Evolutionary conservation across 2,888 invertebrate species (phyloP).

Genomic region (Coenonympha arcania): DNA sequence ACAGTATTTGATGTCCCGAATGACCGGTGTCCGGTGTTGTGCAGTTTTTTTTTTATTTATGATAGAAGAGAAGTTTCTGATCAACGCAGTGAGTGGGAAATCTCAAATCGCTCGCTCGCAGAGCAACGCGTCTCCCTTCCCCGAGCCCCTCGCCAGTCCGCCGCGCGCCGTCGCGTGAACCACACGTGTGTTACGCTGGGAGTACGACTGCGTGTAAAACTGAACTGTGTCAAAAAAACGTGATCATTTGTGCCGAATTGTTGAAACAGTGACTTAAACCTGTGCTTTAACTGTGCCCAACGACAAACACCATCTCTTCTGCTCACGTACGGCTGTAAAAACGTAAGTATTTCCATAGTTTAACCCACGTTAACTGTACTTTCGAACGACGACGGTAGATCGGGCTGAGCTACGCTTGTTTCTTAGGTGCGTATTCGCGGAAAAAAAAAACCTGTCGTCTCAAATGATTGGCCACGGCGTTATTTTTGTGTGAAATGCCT

Average conservation of each 20-base stretch:
- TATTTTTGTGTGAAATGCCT: conserved; percentile 34
- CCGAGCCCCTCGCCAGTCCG: conserved; percentile 41
- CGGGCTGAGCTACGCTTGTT: conserved; percentile 45
- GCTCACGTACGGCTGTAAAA: conserved; percentile 43
- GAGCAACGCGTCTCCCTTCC: conserved; percentile 40
- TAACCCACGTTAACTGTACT: conserved; percentile 53
- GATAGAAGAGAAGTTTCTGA: conserved; percentile 31
- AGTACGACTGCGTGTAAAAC: conserved; percentile 29
- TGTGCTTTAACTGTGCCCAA: conserved; percentile 34
- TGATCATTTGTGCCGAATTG: conserved; percentile 44
- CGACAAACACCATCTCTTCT: conserved; percentile 42
- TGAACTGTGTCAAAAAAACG: conserved; percentile 50
- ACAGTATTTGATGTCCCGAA: too few relatives aligned
- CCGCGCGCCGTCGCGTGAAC: conserved; percentile 46
- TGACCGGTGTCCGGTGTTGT: too few relatives aligned
- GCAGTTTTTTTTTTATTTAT: too few relatives aligned
- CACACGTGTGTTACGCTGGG: conserved; percentile 29
- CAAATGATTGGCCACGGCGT: conserved; percentile 39
- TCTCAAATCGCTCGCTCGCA: conserved; percentile 37
- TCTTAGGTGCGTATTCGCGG: conserved; percentile 54
- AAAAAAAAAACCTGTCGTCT: conserved; percentile 53
- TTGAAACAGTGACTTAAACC: conserved; percentile 34
- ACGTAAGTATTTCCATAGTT: conserved; percentile 63
- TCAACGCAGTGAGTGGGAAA: conserved; percentile 37
- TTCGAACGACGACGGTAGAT: conserved; percentile 50